phyloP scores from a whole-genome alignment of 2,113 vertebrate genomes.

The Ceuthmochares aereus region DNA sequence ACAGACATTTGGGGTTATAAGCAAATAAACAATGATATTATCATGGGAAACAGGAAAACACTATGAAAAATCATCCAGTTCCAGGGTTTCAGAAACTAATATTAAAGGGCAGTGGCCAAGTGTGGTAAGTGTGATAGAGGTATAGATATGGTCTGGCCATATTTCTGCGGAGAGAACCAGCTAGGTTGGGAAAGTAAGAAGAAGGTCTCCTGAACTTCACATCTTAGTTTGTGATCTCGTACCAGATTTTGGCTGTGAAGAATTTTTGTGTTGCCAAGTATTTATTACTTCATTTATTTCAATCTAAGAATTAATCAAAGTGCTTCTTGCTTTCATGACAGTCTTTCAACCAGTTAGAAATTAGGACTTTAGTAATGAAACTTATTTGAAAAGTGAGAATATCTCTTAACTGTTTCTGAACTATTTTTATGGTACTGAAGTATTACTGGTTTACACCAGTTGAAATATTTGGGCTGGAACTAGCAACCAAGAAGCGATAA shows the following conservation, averaged over 20 bases:
- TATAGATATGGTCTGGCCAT: fast-evolving
- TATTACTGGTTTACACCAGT: neutral
- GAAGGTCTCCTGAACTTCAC: neutral
- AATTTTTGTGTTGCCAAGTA: neutral
- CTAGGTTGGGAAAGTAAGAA: neutral
- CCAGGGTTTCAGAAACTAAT: neutral
- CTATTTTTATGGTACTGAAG: neutral
- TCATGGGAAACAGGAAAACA: neutral
- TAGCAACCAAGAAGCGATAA: neutral
- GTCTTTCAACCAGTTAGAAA: neutral
- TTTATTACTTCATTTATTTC: neutral
- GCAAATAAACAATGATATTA: neutral
- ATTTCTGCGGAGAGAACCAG: neutral
- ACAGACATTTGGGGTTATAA: neutral
- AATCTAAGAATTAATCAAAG: neutral
- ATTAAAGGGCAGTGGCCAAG: neutral
- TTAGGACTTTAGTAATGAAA: neutral
- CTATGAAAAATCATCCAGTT: neutral
- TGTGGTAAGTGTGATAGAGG: too few species aligned
- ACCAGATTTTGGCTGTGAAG: neutral
- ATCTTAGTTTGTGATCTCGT: neutral
- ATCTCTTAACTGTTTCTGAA: neutral
- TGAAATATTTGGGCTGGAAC: neutral
- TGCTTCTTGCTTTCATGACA: neutral
- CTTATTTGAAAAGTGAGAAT: neutral